Evolutionary conservation across 1,140 invertebrate genomes (phyloP).

Genomic region (Drosophila tsacasi): DNA sequence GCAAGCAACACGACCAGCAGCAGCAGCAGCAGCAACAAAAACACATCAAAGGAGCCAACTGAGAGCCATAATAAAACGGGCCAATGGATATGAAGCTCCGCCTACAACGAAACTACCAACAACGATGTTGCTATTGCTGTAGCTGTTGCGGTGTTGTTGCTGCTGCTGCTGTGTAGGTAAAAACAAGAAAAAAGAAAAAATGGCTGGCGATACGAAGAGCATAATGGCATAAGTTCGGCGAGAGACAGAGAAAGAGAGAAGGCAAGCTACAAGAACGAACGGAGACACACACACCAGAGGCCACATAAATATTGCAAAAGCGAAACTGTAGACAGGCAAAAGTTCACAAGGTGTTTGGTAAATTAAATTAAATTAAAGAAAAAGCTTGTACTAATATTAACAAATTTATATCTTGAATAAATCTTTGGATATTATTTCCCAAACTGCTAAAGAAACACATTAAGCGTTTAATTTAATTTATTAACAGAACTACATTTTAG

Average conservation of each 20-base stretch:
- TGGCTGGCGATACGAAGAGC: slow-evolving; percentile 64
- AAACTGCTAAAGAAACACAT: neutral
- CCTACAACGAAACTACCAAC: slow-evolving; percentile 81
- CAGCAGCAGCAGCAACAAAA: slow-evolving; percentile 33
- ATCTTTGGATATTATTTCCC: neutral
- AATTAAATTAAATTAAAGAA: neutral
- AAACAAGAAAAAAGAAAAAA: slow-evolving; percentile 59
- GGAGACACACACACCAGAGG: slow-evolving; percentile 35
- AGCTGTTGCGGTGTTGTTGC: slow-evolving; percentile 26
- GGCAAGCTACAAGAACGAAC: slow-evolving; percentile 21
- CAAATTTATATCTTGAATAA: neutral
- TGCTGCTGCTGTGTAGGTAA: slow-evolving; percentile 66
- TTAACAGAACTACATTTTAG: neutral
- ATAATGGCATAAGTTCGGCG: slow-evolving; percentile 56
- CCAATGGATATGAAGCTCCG: slow-evolving; percentile 85
- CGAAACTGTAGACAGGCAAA: neutral
- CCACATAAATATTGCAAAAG: slow-evolving; percentile 22
- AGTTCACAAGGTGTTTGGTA: neutral
- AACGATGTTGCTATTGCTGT: slow-evolving; percentile 48
- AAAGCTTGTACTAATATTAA: neutral
- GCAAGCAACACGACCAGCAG: slow-evolving; percentile 16
- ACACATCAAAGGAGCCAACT: slow-evolving; percentile 53
- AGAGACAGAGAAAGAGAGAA: slow-evolving; percentile 22
- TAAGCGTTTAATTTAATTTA: neutral
- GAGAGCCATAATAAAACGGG: slow-evolving; percentile 81